phyloP scores from a whole-genome alignment of 2,797 vertebrate genomes.

The Gymnothorax reevesii region DNA sequence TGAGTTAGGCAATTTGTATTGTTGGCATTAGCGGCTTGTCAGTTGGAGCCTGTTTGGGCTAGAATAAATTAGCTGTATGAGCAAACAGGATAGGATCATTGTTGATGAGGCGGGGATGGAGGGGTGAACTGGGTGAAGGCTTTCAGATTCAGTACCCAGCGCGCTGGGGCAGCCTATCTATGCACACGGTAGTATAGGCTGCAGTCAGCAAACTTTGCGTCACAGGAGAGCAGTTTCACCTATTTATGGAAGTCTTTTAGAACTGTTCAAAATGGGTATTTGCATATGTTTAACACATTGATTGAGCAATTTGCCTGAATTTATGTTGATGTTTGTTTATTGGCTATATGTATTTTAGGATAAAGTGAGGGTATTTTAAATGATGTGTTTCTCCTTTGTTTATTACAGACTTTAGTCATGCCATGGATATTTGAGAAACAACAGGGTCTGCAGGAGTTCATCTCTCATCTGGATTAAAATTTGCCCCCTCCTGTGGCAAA shows the following conservation, averaged over 20 bases:
- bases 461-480: constrained; percentile 18
- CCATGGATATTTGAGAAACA: constrained; percentile 3
- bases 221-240: neutral
- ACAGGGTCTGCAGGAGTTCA: neutral
- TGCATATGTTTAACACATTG: neutral
- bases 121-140: constrained; percentile 4
- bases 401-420: constrained; percentile 39
- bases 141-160: neutral
- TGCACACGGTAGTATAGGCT: neutral
- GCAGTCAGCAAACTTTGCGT: neutral
- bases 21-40: neutral
- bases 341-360: neutral
- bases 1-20: neutral
- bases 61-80: constrained; percentile 7
- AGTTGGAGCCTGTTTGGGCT: neutral
- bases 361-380: neutral
- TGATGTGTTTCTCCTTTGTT: constrained; percentile 3
- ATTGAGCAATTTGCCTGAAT: neutral
- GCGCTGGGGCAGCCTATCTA: neutral
- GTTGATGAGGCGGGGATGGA: neutral
- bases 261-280: neutral
- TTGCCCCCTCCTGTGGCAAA: neutral
- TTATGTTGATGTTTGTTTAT: neutral
- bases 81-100: neutral
- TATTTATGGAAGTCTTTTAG: neutral